Base-by-base conservation (phyloP, 2,888 invertebrate genomes). In the Aleiodes testaceus region DNA sequence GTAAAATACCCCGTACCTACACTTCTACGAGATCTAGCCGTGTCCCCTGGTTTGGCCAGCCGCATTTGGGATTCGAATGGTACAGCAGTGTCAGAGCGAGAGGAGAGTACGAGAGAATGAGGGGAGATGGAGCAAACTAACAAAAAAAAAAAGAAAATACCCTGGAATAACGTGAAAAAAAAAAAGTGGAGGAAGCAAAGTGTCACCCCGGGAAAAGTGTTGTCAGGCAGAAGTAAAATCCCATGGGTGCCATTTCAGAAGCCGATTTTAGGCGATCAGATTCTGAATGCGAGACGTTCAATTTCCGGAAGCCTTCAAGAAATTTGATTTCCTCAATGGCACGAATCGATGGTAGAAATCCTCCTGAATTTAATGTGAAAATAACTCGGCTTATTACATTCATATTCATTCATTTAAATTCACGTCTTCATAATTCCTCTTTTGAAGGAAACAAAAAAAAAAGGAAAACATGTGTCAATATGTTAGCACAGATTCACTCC, bases 241-340 rank as follows among this genome's bases (percentile, higher is more conserved):
- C 53, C 47, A 59, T 53, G 64, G 67, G 52, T 72, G 45, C 67
- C 67, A 68, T 72, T 67, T 64, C 53, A 72, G 47, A 69, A 71
- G 69, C 69, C 79, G 77, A 75, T 79, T 80, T 77, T 73, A 72
- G 74, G 61, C 76, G 77, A 78, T 79, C 75, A 73, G 72, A 76
- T 80, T 75, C 52, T 20, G 47, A 66, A 36, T 55, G 66, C 66
- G 75, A 77, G 75, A 78, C 77, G 75, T 81, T 81, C 78, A 79
- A 81, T 80, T 80, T 80, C 78, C 81, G 77, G 69, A 65, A 59
- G 63, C 66, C 69, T 66, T 71, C 72, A 70, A 73, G 69, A 64
- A 75, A 76, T 77, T 78, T 75, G 75, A 78, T 79, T 77, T 78
- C 74, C 78, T 80, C 78, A 76, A 78, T 45, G 47, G 44, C 44